Base-by-base conservation (phyloP, 2,797 vertebrate genomes). In the Gymnodraco acuticeps region DNA sequence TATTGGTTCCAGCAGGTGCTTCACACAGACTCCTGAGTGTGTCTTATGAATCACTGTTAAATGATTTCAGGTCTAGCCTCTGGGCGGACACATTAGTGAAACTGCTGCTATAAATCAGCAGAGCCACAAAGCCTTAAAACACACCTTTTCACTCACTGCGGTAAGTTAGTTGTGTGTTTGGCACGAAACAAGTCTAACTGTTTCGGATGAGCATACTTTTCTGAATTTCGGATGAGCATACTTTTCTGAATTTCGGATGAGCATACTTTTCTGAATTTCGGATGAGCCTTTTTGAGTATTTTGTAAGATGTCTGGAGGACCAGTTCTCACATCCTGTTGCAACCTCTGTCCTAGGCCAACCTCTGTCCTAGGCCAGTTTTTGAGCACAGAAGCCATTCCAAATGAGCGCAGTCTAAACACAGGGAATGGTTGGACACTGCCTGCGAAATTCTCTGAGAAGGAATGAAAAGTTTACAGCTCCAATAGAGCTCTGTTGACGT, bases 381-480 rank as follows among this genome's bases (percentile, higher is more conserved):
- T 19, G 20, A 74, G 60, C 52, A 60, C 76, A 75, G 79, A 68
- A 73, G 61, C 74, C 77, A 53, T 65, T 55, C 79, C 74, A 64
- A 85, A 72, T 67, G 77, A 81, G 70, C 84, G 58, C 83, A 90
- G 83, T 82, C 87, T 90, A 87, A 92, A 92, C 84, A 88, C 62
- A 27, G 41, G 76, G 45, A 65, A 87, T 51, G 86, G 86, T 78
- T 88, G 81, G 76, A 90, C 43, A 55, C 74, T 66, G 78, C 64
- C 70, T 89, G 88, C 55, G 87, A 93, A 92, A 91, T 92, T 88
- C 90, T 92, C 76, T 0, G 14, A 73, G 77, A 70, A 65, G 78
- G 85, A 86, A 89, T 47, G 82, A 82, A 83, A 87, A 81, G 84
- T 89, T 87, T 88, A 74, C 62, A 69, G 81, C 75, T 86, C 79